Percentiles rank a stretch among this genome's conserved stretches.
Conservation (phyloP, 2,113 vertebrate genomes). For the Otocyon megalotis region DNA sequence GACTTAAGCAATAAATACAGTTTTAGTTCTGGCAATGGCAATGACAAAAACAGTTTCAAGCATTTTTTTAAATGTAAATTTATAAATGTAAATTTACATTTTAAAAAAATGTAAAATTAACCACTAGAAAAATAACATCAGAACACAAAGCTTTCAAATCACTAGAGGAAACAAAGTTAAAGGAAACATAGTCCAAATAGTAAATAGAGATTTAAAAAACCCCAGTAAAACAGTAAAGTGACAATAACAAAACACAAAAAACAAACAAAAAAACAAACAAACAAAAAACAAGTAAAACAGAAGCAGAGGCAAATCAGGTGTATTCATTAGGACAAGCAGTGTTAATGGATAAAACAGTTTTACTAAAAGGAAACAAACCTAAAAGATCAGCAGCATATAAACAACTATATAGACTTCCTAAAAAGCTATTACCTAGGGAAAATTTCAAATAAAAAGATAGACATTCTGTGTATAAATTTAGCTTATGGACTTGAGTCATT, state of each 20-base stretch:
- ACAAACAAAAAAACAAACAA: neutral
- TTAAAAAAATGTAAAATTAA: neutral
- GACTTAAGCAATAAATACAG: neutral
- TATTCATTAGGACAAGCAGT: neutral
- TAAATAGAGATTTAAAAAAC: neutral
- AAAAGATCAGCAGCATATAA: neutral
- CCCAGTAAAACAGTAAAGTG: neutral
- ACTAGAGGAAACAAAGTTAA: neutral
- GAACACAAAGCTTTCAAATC: neutral
- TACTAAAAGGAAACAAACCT: constrained; percentile 4
- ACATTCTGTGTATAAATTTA: neutral
- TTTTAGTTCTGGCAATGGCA: constrained; percentile 15
- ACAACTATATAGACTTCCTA: neutral
- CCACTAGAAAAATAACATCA: neutral
- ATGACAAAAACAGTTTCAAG: neutral
- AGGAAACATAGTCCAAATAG: neutral
- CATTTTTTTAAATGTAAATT: neutral
- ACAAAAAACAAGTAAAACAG: neutral
- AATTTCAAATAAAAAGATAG: neutral
- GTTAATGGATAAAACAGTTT: neutral
- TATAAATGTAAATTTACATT: neutral
- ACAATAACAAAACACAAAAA: neutral
- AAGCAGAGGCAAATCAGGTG: neutral
- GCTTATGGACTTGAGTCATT: neutral
- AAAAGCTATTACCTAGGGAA: neutral